These are phyloP conservation scores for Elegia similella DNA, from an alignment of 2,888 invertebrate species.

Conservation along the genomic window DNA sequence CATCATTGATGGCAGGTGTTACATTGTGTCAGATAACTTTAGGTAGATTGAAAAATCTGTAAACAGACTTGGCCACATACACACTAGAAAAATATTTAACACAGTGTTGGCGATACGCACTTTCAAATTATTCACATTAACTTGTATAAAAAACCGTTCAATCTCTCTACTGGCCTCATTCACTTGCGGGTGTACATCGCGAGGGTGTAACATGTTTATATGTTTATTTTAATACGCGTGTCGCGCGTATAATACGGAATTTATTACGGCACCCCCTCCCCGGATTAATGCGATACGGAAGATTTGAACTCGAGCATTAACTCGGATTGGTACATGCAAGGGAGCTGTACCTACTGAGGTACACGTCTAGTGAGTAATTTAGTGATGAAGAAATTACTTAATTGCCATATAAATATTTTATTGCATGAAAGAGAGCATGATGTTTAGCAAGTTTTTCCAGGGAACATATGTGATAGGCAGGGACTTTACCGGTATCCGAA, in stretches of 20 bases:
- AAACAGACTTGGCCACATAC: no score
- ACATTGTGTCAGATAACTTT: no score
- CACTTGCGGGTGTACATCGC: constrained; percentile 49
- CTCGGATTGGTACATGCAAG: constrained; percentile 71
- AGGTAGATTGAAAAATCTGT: no score
- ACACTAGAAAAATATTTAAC: no score
- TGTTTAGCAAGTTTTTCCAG: no score
- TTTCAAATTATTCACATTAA: no score
- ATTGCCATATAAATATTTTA: not conserved
- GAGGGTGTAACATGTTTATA: constrained; percentile 80
- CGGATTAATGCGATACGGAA: constrained; percentile 81
- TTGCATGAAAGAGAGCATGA: no score
- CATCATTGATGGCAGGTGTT: no score
- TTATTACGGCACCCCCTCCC: constrained; percentile 77
- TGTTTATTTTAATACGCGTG: constrained; percentile 83
- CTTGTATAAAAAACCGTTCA: not conserved
- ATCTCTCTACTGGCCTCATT: constrained; percentile 22
- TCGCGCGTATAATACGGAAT: constrained; percentile 81
- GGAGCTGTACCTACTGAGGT: constrained; percentile 27
- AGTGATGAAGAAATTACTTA: constrained; percentile 42
- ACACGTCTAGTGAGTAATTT: constrained; percentile 25
- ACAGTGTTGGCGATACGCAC: no score
- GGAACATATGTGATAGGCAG: no score
- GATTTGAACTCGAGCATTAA: constrained; percentile 79
- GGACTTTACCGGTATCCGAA: no score